Percentiles rank a stretch among this genome's conserved stretches.
Conservation (phyloP, 1,140 invertebrate genomes). For the Pseudomyrmex concolor region DNA sequence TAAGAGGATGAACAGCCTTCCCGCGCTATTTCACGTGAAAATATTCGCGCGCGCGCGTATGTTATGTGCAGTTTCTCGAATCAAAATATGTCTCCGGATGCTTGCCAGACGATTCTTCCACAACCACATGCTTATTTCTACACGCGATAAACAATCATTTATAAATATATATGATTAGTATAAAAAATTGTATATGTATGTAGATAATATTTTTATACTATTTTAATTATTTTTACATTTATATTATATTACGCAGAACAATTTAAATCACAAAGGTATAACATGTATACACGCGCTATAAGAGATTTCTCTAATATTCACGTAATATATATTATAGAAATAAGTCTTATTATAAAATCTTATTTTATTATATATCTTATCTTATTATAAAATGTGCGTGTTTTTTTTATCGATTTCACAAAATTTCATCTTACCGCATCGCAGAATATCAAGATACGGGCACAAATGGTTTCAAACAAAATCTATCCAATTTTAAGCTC, state of each 20-base stretch:
- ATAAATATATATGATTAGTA: too few species aligned
- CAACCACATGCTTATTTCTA: background rate
- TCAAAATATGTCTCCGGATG: background rate
- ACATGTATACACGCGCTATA: background rate
- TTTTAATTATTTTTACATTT: background rate
- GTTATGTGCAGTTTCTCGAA: background rate
- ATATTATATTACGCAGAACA: background rate
- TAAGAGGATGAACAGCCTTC: slow-evolving; percentile 11
- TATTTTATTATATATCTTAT: background rate
- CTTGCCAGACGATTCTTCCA: slow-evolving; percentile 13
- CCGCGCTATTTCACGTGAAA: slow-evolving; percentile 5
- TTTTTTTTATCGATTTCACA: background rate
- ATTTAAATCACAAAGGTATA: background rate
- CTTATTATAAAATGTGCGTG: background rate
- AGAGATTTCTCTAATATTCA: background rate
- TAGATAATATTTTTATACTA: too few species aligned
- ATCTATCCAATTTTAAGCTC: slow-evolving; percentile 49
- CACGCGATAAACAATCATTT: too few species aligned
- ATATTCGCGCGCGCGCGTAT: background rate
- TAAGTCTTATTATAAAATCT: slow-evolving; percentile 3
- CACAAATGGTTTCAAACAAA: slow-evolving; percentile 45
- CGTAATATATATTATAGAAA: too few species aligned
- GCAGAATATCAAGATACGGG: slow-evolving; percentile 1
- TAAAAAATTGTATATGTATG: too few species aligned
- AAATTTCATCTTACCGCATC: slow-evolving; percentile 1